These are phyloP conservation scores for Hestina assimilis DNA, from an alignment of 1,140 invertebrate species.

Conservation along the genomic window DNA sequence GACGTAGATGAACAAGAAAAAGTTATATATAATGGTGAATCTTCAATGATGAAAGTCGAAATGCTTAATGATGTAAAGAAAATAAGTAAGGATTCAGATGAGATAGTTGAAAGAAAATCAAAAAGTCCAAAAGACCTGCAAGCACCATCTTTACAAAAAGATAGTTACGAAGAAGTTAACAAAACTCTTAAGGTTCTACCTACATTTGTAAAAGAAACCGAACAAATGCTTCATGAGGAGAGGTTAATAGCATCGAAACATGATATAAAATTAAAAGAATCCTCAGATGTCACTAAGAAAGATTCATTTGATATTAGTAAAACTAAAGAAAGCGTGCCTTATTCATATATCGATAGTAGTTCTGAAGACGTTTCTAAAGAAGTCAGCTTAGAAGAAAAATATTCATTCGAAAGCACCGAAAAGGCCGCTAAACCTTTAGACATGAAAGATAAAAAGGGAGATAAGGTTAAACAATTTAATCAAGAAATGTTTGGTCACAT, in stretches of 20 bases:
- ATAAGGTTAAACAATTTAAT: background rate
- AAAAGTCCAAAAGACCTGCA: background rate
- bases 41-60: background rate
- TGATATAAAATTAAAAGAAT: slow-evolving; percentile 26
- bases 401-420: slow-evolving; percentile 63
- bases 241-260: slow-evolving; percentile 13
- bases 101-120: background rate
- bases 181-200: slow-evolving; percentile 1
- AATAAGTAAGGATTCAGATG: background rate
- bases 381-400: slow-evolving; percentile 68
- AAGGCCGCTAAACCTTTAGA: slow-evolving; percentile 40
- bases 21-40: background rate
- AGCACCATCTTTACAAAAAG: slow-evolving; percentile 6
- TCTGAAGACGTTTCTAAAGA: slow-evolving; percentile 71
- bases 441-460: slow-evolving; percentile 7
- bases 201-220: slow-evolving; percentile 25
- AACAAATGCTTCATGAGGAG: slow-evolving; percentile 37
- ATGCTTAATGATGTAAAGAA: background rate
- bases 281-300: slow-evolving; percentile 10
- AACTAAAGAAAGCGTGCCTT: slow-evolving; percentile 36
- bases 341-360: slow-evolving; percentile 44
- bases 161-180: slow-evolving; percentile 5
- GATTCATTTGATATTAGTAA: slow-evolving; percentile 37
- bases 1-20: slow-evolving; percentile 14
- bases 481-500: no score